Evolutionary conservation across 2,113 vertebrate species (phyloP), one percentile per base, ranked within the genome.

Genomic region (Psammodynastes pulverulentus): DNA sequence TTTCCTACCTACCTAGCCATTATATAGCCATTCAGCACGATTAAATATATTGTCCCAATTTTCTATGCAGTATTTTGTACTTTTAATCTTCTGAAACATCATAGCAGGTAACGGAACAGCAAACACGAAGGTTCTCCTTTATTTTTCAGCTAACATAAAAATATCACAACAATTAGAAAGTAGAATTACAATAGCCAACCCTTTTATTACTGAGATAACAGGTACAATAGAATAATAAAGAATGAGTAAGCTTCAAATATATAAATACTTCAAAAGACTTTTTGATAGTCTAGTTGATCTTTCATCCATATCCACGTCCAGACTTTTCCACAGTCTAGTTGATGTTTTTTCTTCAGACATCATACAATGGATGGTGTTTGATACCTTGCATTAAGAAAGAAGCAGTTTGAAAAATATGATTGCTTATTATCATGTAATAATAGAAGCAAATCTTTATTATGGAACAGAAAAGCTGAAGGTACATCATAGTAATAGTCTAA

Each of bases 51-150:
- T 0, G 92, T 91, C 49, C 94, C 54, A n/a, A 34, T 93, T 90
- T 92, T 79, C 51, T 0, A 1, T 91, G 92, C 54, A 79, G 34
- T 21, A 39, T 79, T 79, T 79, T 53, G 93, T 85, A 94, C 0
- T 56, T 23, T 67, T 54, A 94, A 67, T 91, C 88, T 94, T 94
- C 85, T 67, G 89, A 93, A 91, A n/a, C 79, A 87, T 88, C 92
- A 72, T 52, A 56, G 53, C 87, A 88, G 0, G 21, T 79, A 87
- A 86, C 91, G 58, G 45, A 56, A 62, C 67, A 87, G 0, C 51
- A 91, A 87, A 84, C 1, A 8, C 92, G 17, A 13, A 87, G 17
- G 2, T 15, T n/a, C 23, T 90, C 3, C 90, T 23, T 90, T 91
- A 92, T 94, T 13, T 84, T 92, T 34, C 87, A 91, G 46, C 89